Evolutionary conservation across 2,797 vertebrate species (phyloP).

Genomic region (Epinephelus malabaricus): DNA sequence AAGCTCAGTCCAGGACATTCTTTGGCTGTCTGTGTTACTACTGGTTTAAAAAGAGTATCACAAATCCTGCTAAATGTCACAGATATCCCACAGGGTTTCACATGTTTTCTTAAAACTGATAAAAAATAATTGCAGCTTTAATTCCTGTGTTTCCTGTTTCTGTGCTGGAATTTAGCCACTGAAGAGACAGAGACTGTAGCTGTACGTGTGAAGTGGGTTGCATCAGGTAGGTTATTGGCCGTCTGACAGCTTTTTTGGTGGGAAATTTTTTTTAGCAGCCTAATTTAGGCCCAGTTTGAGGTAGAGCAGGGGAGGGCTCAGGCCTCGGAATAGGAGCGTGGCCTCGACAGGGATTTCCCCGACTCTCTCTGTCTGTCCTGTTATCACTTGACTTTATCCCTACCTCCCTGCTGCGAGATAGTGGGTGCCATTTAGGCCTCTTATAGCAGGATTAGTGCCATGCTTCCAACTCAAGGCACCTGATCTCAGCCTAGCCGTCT

Average conservation of each 20-base stretch:
- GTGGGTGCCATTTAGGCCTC: slow-evolving; percentile 52
- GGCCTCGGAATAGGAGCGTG: slow-evolving; percentile 41
- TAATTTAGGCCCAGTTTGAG: slow-evolving; percentile 1
- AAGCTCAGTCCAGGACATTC: slow-evolving; percentile 48
- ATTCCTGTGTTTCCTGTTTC: neutral
- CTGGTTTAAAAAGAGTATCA: slow-evolving; percentile 42
- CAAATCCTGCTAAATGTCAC: slow-evolving; percentile 50
- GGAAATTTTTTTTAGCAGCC: slow-evolving; percentile 27
- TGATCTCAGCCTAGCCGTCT: slow-evolving; percentile 58
- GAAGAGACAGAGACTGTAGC: neutral
- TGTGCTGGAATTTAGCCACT: neutral
- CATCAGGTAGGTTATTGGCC: slow-evolving; percentile 12
- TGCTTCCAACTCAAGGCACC: slow-evolving; percentile 46
- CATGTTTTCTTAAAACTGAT: neutral
- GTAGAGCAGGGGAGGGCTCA: neutral
- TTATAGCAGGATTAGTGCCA: slow-evolving; percentile 61
- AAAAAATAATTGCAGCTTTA: neutral
- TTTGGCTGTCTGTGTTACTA: slow-evolving; percentile 38
- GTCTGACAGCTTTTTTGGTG: slow-evolving; percentile 5
- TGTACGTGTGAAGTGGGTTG: neutral
- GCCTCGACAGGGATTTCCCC: slow-evolving; percentile 70
- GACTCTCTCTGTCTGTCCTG: slow-evolving; percentile 36
- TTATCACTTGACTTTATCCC: slow-evolving; percentile 57
- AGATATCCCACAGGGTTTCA: slow-evolving; percentile 33
- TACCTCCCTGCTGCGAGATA: slow-evolving; percentile 26